Evolutionary conservation across 2,797 vertebrate species (phyloP).

Genomic region (Oophaga sylvatica): DNA sequence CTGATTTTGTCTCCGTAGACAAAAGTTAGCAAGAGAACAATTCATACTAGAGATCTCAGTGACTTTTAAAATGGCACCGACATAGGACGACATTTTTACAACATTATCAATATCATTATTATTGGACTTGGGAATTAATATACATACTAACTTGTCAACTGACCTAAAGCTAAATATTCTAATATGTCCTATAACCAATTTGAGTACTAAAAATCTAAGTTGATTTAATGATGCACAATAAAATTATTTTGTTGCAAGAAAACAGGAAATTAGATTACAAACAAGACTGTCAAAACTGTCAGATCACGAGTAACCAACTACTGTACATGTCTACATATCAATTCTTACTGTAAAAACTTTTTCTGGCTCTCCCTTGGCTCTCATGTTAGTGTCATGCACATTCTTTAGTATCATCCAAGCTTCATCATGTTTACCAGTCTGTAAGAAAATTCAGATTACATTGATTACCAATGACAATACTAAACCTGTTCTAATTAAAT

Average conservation of each 20-base stretch:
- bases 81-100: too few relatives aligned
- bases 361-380: slow-evolving; percentile 93
- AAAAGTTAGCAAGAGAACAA: too few relatives aligned
- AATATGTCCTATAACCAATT: too few relatives aligned
- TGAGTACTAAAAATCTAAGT: too few relatives aligned
- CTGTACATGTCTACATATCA: not conserved
- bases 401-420: slow-evolving; percentile 98
- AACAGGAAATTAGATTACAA: not conserved
- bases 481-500: not conserved
- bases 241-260: not conserved
- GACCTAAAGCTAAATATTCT: too few relatives aligned
- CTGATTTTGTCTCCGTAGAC: too few relatives aligned
- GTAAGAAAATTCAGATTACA: slow-evolving; percentile 45
- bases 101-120: too few relatives aligned
- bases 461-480: not conserved
- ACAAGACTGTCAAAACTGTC: not conserved
- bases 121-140: too few relatives aligned
- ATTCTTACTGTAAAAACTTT: slow-evolving; percentile 92
- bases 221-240: not conserved
- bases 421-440: slow-evolving; percentile 94
- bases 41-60: too few relatives aligned
- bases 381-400: slow-evolving; percentile 97
- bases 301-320: not conserved
- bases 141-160: too few relatives aligned
- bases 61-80: too few relatives aligned